Percentiles rank a stretch among this genome's conserved stretches.
phyloP scores from a whole-genome alignment of 1,140 invertebrate genomes.

The Neoseiulus cucumeris region DNA sequence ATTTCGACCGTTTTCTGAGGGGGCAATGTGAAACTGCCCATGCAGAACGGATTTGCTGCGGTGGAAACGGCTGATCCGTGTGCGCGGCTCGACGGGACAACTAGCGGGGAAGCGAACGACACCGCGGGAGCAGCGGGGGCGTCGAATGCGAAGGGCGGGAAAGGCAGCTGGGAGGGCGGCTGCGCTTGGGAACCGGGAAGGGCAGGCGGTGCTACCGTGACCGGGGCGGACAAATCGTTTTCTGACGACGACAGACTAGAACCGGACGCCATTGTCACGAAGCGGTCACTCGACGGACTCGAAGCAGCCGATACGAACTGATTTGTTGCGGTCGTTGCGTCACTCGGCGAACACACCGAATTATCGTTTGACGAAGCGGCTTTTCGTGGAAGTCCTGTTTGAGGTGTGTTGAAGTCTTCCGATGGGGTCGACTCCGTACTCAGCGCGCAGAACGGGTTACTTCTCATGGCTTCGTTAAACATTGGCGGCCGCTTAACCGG shows the following conservation, averaged over 20 bases:
- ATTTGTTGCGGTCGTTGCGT: conserved; percentile 6
- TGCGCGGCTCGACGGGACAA: background rate
- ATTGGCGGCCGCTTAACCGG: background rate
- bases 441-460: conserved; percentile 10
- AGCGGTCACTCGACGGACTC: conserved; percentile 10
- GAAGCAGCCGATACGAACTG: background rate
- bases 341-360: conserved; percentile 6
- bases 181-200: background rate
- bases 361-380: conserved; percentile 3
- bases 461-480: conserved; percentile 6
- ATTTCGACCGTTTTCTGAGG: background rate
- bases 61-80: background rate
- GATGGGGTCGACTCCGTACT: conserved; percentile 1
- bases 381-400: background rate
- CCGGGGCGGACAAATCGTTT: background rate
- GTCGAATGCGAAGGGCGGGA: conserved; percentile 4
- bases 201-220: background rate
- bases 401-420: conserved; percentile 2
- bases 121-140: background rate
- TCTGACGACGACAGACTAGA: conserved; percentile 8
- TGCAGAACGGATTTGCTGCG: conserved; percentile 10
- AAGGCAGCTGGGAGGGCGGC: background rate
- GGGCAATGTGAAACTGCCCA: conserved; percentile 1
- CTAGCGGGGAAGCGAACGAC: background rate
- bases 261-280: conserved; percentile 8